Conservation (phyloP, 2,888 invertebrate species). For the Rambutsinella grinnellia region DNA sequence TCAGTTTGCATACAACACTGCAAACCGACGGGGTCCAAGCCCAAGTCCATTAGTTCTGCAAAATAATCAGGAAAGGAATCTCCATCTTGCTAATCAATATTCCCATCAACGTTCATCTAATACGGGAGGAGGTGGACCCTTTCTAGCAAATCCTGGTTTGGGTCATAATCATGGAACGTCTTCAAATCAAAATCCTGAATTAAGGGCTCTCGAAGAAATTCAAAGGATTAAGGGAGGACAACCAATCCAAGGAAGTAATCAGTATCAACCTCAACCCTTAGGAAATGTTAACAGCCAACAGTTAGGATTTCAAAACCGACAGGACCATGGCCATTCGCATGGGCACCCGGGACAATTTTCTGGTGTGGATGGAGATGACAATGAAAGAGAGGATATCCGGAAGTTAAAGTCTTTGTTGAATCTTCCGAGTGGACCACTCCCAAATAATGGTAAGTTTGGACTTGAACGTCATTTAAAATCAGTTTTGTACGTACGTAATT, state of each 20-base stretch:
- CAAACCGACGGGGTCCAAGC: conserved; percentile 31
- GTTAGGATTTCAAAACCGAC: neutral
- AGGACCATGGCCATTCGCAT: conserved; percentile 4
- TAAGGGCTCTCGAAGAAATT: conserved; percentile 20
- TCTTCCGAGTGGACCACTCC: conserved; percentile 10
- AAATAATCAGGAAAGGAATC: conserved; percentile 26
- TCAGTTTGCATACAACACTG: conserved; percentile 37
- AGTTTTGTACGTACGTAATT: no score
- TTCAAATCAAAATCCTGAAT: conserved; percentile 29
- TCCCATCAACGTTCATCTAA: conserved; percentile 8
- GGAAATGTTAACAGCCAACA: neutral
- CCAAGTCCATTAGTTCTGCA: conserved; percentile 40
- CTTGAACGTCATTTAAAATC: no score
- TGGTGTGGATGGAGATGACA: conserved; percentile 23
- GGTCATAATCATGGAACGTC: neutral
- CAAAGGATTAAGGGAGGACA: conserved; percentile 20
- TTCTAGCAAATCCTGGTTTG: conserved; percentile 2
- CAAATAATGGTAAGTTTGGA: neutral
- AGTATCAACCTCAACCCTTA: conserved; percentile 20
- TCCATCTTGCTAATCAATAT: conserved; percentile 26
- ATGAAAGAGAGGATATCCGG: conserved; percentile 39
- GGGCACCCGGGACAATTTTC: neutral
- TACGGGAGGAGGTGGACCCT: neutral
- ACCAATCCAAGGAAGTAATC: neutral
- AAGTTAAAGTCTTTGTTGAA: conserved; percentile 32